Base-by-base conservation (phyloP, 2,888 invertebrate species). In the Luffia ferchaultella region DNA sequence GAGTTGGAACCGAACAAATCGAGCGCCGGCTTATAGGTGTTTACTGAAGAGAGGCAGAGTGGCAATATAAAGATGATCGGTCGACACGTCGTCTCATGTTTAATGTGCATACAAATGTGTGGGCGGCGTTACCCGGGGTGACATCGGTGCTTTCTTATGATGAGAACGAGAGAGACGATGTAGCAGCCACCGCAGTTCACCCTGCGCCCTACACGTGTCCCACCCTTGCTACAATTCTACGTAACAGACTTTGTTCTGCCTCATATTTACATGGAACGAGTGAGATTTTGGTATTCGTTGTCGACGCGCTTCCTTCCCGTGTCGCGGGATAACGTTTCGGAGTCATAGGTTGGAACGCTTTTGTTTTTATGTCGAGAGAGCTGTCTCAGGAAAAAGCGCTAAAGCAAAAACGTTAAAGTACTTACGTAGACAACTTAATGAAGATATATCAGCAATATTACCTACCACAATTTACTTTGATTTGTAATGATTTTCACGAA, bases 61-160 rank as follows among this genome's bases (percentile, higher is more conserved):
- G 62, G 65, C 68, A 70, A 73, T 73, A 73, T 73, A 75, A 75
- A 75, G 69, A 75, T 76, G 73, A 76, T 77, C 70, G 70, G 67
- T 62, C 65, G 70, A 73, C 75, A 71, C 64, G 67, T 68, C 59
- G 63, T 60, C 75, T 79, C 76, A 79, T 80, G 75, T 76, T 19
- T 77, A 73, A 79, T 79, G 79, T 78, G 74, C 78, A 80, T 79
- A 76, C 72, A 72, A 76, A 76, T 75, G 68, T 43, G 49, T 43
- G 42, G 49, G 42, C 68, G 62, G 66, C 66, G 67, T 12, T 12
- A 12, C 30, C 30, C 30, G 30, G 30, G 30, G 5, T 12, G 12
- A 30, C 59, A 66, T 63, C 53, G 61, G 54, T 12, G 47, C 17
- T n/a, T n/a, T 5, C 17, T 16, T 43, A n/a, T 16, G 7, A 43